Conservation (phyloP, 2,797 vertebrate genomes). For the Picus viridis region DNA sequence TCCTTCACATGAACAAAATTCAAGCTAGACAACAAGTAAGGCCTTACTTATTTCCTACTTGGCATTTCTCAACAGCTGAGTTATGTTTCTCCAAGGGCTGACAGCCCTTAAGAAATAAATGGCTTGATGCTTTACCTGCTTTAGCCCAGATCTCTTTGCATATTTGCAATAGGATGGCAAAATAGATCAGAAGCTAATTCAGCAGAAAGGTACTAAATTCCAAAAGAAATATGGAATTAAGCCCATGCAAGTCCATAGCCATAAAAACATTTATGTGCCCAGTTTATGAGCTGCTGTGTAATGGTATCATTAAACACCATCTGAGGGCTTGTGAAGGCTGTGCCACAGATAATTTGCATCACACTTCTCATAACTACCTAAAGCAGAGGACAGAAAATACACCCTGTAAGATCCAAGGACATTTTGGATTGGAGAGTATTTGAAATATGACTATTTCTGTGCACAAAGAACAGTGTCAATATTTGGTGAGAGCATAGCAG, state of each 20-base stretch:
- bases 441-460: background rate
- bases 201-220: background rate
- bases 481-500: background rate
- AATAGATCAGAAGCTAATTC: background rate
- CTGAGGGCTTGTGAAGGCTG: constrained; percentile 14
- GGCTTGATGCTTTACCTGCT: background rate
- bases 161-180: background rate
- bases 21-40: background rate
- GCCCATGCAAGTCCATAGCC: background rate
- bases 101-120: background rate
- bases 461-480: background rate
- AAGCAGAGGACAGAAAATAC: background rate
- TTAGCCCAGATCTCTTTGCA: background rate
- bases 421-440: background rate
- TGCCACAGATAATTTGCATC: background rate
- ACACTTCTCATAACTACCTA: background rate
- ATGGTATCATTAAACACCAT: constrained; percentile 11
- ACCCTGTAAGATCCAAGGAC: constrained; percentile 9
- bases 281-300: constrained; percentile 6
- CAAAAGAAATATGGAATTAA: background rate
- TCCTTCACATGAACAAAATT: background rate
- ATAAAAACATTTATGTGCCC: constrained; percentile 30
- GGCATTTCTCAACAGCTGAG: background rate
- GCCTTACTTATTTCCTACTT: background rate
- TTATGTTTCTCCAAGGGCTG: background rate